Base-by-base conservation (phyloP, 2,797 vertebrate species). In the Esox masquinongy region DNA sequence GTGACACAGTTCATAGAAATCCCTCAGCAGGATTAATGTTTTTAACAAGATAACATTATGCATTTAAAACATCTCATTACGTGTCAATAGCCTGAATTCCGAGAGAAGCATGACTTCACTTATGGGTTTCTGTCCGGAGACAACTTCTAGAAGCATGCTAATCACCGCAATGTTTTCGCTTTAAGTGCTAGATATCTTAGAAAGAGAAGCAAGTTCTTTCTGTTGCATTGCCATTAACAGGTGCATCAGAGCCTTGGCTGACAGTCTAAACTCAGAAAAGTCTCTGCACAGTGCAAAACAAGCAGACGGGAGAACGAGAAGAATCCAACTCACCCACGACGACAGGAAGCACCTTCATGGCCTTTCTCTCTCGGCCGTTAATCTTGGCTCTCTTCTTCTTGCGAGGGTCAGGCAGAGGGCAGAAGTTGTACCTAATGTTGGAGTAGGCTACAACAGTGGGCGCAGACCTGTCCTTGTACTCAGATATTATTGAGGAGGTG, bases 291-390 rank as follows among this genome's bases (percentile, higher is more conserved):
- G 56, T 61, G 11, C 56, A 11, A 61, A 61, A 3, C 56, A 24
- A 24, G 19, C 56, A 61, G 22, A 61, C 24, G 24, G 19, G 56
- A 24, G 56, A 61, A 61, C 2, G 11, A 5, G 19, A 61, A 61
- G 22, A 3, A 22, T 56, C 2, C 22, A 61, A 94, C 97, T 94
- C 88, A 98, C 97, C 96, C 0, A 98, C 97, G 0, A 98, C 96
- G 0, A 98, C 95, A 0, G 97, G 97, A 84, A 99, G 95, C 78
- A 97, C 96, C 84, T 93, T 93, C 97, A 98, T 97, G 79, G 97
- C 97, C 83, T 98, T 98, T 88, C 96, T 95, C 92, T 99, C 97
- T 1, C 96, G 88, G 61, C 95, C 92, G 0, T 97, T 96, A 91
- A 97, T 97, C 91, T 96, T 97, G 50, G 95, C 93, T 1, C 85